Percentiles rank a stretch among this genome's conserved stretches.
Evolutionary conservation across 1,140 invertebrate species (phyloP).

Genomic region (Bombyx mori): ASM3026992v2 NC_085122.1:783501-784000

Average conservation of each 20-base stretch:
- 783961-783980: conserved; percentile 48
- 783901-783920: conserved; percentile 55
- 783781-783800: conserved; percentile 68
- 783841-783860: conserved; percentile 92
- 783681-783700: too few relatives aligned
- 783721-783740: conserved; percentile 75
- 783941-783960: conserved; percentile 52
- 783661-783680: too few relatives aligned
- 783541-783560: too few relatives aligned
- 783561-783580: too few relatives aligned
- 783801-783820: conserved; percentile 59
- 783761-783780: conserved; percentile 76
- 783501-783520: too few relatives aligned
- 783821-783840: conserved; percentile 81
- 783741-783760: conserved; percentile 78
- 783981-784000: conserved; percentile 56
- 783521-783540: too few relatives aligned
- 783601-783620: too few relatives aligned
- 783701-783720: not conserved
- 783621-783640: too few relatives aligned
- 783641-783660: too few relatives aligned
- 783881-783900: conserved; percentile 60
- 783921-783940: conserved; percentile 50
- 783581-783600: too few relatives aligned
- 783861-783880: conserved; percentile 86